A percentile compares a stretch with the other conserved stretches of the same genome.
phyloP scores from a whole-genome alignment of 2,797 vertebrate genomes.

The Acestrorhynchus altus region DNA sequence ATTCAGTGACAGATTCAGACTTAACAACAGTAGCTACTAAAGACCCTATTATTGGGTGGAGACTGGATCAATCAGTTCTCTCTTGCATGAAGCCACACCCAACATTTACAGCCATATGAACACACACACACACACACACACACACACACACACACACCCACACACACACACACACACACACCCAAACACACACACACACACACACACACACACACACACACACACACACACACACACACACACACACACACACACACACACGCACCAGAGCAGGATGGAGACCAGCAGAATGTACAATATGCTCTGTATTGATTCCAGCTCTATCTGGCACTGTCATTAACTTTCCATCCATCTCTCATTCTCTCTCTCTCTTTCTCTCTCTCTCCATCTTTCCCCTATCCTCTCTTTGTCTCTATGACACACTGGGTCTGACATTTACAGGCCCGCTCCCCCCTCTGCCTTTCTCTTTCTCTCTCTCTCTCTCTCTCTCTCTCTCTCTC shows the following conservation, averaged over 20 bases:
- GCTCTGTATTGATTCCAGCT: conserved; percentile 51
- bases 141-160: no score
- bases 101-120: neutral
- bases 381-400: neutral
- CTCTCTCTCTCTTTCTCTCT: conserved; percentile 25
- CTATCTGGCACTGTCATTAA: conserved; percentile 52
- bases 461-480: neutral
- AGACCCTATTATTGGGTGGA: neutral
- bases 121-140: neutral
- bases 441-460: conserved; percentile 18
- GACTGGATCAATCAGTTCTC: neutral
- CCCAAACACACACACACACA: no score
- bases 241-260: no score
- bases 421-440: conserved; percentile 54
- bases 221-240: no score
- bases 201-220: no score
- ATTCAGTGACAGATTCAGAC: neutral
- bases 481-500: neutral
- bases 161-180: no score
- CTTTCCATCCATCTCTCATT: conserved; percentile 47
- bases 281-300: conserved; percentile 37
- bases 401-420: conserved; percentile 30
- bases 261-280: neutral
- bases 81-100: neutral
- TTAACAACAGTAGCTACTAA: neutral